Percentiles rank a stretch among this genome's conserved stretches.
phyloP scores from a whole-genome alignment of 2,888 invertebrate species.

The Erebia ligea region DNA sequence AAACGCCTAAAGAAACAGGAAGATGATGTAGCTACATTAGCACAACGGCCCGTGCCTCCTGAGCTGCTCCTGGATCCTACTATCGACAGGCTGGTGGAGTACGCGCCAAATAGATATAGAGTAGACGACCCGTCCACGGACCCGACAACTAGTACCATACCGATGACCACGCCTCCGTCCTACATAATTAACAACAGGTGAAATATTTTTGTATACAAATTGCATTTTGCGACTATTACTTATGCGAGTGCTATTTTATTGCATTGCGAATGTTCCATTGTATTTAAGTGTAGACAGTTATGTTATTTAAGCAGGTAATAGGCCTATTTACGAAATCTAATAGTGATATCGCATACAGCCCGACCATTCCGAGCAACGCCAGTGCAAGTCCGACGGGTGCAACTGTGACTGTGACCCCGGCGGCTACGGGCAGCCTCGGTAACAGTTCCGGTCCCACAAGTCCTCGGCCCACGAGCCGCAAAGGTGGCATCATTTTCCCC shows the following conservation, averaged over 20 bases:
- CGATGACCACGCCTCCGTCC: conserved; percentile 61
- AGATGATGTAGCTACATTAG: conserved; percentile 90
- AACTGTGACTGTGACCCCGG: conserved; percentile 67
- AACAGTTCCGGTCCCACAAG: conserved; percentile 55
- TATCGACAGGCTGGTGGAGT: conserved; percentile 90
- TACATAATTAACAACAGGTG: conserved; percentile 69
- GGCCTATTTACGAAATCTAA: conserved; percentile 52
- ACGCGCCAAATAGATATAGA: conserved; percentile 87
- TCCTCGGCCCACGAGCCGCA: conserved; percentile 81
- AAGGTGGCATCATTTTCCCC: conserved; percentile 94
- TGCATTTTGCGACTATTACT: conserved; percentile 50
- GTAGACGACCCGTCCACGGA: conserved; percentile 70
- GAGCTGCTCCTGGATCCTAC: conserved; percentile 89
- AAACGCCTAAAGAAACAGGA: conserved; percentile 92
- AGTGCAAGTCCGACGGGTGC: conserved; percentile 53
- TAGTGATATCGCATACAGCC: conserved; percentile 73
- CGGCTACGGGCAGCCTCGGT: conserved; percentile 58
- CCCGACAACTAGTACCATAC: conserved; percentile 66
- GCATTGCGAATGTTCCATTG: conserved; percentile 49
- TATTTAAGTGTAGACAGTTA: conserved; percentile 5
- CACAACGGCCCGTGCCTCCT: conserved; percentile 88
- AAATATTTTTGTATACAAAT: conserved; percentile 59
- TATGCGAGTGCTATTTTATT: conserved; percentile 47
- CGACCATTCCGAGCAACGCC: conserved; percentile 64
- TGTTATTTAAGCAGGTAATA: not conserved